Percentiles rank a stretch among this genome's conserved stretches.
phyloP scores from a whole-genome alignment of 2,888 invertebrate species.

The Cepaea hortensis region DNA sequence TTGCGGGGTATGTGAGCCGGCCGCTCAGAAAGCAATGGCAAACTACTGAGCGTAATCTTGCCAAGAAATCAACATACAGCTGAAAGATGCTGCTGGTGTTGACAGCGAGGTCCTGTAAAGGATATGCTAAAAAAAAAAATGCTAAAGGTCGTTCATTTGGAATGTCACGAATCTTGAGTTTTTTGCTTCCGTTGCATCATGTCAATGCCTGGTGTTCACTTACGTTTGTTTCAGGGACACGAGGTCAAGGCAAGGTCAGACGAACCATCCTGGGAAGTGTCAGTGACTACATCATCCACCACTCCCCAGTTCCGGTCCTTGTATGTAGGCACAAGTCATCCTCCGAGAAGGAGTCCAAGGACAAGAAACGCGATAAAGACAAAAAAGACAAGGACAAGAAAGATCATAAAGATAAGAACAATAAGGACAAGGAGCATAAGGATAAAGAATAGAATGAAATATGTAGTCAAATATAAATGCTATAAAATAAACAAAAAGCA shows the following conservation, averaged over 20 bases:
- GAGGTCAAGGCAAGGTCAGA: conserved; percentile 62
- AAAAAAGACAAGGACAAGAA: conserved; percentile 6
- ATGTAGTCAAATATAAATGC: background rate
- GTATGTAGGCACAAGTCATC: conserved; percentile 49
- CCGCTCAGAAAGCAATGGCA: too few relatives aligned
- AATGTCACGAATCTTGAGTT: too few relatives aligned
- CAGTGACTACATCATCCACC: conserved; percentile 64
- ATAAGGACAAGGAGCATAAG: background rate
- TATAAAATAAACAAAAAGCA: too few relatives aligned
- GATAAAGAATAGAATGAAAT: background rate
- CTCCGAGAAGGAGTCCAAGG: background rate
- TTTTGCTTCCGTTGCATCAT: too few relatives aligned
- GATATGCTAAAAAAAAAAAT: too few relatives aligned
- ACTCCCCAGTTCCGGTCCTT: conserved; percentile 61
- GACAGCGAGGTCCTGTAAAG: too few relatives aligned
- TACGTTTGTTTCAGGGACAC: conserved; percentile 51
- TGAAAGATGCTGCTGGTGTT: too few relatives aligned
- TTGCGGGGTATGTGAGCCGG: too few relatives aligned
- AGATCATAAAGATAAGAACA: conserved; percentile 9
- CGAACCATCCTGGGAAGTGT: conserved; percentile 64
- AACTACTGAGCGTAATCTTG: too few relatives aligned
- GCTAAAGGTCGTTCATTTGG: too few relatives aligned
- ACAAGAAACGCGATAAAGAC: conserved; percentile 17
- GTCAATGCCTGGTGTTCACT: too few relatives aligned
- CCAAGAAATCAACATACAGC: too few relatives aligned